Evolutionary conservation across 2,113 vertebrate species (phyloP).

Genomic region (Hystrix brachyura): DNA sequence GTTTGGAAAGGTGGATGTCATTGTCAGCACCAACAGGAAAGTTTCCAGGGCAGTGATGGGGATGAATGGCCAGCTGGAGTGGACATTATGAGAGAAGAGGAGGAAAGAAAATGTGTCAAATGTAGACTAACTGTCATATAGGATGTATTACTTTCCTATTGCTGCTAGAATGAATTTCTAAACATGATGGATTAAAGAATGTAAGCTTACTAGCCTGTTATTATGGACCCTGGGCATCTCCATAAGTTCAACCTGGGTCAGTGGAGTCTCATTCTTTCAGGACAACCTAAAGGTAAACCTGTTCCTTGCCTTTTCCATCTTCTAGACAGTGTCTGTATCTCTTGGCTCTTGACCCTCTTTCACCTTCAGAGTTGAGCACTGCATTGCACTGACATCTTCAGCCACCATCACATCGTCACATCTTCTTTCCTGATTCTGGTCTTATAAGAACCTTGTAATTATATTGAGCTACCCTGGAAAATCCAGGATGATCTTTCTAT

Average conservation of each 20-base stretch:
- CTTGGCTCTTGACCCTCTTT: neutral
- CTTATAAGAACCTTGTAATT: neutral
- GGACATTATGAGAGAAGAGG: neutral
- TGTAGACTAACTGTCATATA: neutral
- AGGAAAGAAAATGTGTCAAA: neutral
- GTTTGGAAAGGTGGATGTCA: neutral
- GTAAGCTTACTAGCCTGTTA: neutral
- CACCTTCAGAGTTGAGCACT: neutral
- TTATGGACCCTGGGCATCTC: neutral
- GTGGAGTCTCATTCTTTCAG: neutral
- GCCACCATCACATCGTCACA: too few species aligned
- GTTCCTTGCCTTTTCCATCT: neutral
- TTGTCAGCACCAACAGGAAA: neutral
- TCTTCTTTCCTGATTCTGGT: neutral
- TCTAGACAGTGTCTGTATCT: neutral
- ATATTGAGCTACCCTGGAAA: neutral
- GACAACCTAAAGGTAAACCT: neutral
- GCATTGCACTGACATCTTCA: neutral
- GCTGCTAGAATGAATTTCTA: neutral
- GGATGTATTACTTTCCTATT: neutral
- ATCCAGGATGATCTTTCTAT: neutral
- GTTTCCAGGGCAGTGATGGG: neutral
- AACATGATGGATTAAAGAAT: neutral
- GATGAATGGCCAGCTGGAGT: neutral
- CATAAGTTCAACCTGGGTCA: neutral